Conservation (phyloP, 2,888 invertebrate genomes). For the Cotesia congregata region DNA sequence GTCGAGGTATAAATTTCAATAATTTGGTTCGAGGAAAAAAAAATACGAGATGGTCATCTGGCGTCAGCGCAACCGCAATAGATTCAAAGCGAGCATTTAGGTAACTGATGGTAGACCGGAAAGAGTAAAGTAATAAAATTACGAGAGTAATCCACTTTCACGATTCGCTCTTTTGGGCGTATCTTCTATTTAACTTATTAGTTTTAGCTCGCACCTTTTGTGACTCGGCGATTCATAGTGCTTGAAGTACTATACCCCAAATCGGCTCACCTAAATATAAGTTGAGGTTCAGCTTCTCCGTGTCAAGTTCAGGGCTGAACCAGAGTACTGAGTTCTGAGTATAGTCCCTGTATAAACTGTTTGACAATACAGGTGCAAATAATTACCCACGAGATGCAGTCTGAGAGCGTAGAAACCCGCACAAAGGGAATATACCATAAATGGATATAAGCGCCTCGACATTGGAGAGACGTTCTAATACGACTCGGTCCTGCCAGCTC, state of each 20-base stretch:
- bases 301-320: slow-evolving; percentile 4
- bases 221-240: too few relatives aligned
- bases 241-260: too few relatives aligned
- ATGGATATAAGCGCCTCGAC: slow-evolving; percentile 38
- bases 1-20: slow-evolving; percentile 55
- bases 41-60: slow-evolving; percentile 36
- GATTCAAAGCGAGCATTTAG: slow-evolving; percentile 58
- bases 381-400: slow-evolving; percentile 49
- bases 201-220: neutral
- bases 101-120: slow-evolving; percentile 49
- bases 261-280: too few relatives aligned
- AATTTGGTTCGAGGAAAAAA: slow-evolving; percentile 48
- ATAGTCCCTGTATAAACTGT: slow-evolving; percentile 2
- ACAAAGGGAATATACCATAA: slow-evolving; percentile 41
- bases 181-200: slow-evolving; percentile 10
- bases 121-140: slow-evolving; percentile 59
- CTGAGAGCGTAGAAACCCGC: slow-evolving; percentile 25
- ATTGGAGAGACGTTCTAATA: slow-evolving; percentile 31
- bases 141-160: slow-evolving; percentile 60
- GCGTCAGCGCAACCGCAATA: slow-evolving; percentile 53
- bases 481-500: neutral
- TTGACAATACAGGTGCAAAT: slow-evolving; percentile 53
- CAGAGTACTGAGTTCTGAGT: neutral
- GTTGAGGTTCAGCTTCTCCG: slow-evolving; percentile 6
- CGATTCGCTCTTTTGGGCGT: slow-evolving; percentile 34